These are phyloP conservation scores for Drosophila ercepeae DNA, from an alignment of 1,140 invertebrate species.

Conservation along the genomic window DNA sequence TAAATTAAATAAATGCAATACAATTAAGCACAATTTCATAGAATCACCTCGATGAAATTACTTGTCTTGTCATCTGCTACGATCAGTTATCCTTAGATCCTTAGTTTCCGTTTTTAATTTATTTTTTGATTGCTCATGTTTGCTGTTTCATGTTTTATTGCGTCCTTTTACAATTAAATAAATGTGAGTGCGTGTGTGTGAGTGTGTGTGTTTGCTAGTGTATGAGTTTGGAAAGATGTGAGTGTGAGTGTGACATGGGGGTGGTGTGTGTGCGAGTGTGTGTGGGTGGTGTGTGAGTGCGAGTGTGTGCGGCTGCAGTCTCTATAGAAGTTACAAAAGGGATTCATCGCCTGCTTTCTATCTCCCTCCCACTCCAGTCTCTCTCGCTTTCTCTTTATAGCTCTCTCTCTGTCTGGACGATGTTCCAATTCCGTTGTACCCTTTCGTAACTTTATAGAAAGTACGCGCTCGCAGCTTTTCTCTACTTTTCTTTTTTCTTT, in stretches of 20 bases:
- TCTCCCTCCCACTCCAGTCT: conserved; percentile 25
- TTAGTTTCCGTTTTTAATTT: conserved; percentile 15
- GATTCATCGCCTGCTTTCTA: conserved; percentile 25
- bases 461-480: conserved; percentile 60
- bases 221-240: conserved; percentile 36
- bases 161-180: conserved; percentile 69
- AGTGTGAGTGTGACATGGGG: conserved; percentile 21
- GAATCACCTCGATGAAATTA: conserved; percentile 66
- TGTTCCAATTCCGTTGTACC: conserved; percentile 20
- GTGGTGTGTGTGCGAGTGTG: conserved; percentile 20
- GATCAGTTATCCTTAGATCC: conserved; percentile 17
- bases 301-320: conserved; percentile 68
- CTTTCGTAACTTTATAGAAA: conserved; percentile 83
- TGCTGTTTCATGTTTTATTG: conserved; percentile 65
- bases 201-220: conserved; percentile 2
- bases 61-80: conserved; percentile 54
- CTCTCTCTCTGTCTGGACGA: conserved; percentile 2
- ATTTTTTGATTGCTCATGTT: conserved; percentile 39
- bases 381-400: conserved; percentile 2
- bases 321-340: conserved; percentile 82
- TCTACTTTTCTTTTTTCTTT: conserved; percentile 29
- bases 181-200: conserved; percentile 58
- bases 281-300: conserved; percentile 34
- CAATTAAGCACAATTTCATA: conserved; percentile 79
- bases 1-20: conserved; percentile 83